Base-by-base conservation (phyloP, 92 coral and sea anemone species). In the Heteractis magnifica region DNA sequence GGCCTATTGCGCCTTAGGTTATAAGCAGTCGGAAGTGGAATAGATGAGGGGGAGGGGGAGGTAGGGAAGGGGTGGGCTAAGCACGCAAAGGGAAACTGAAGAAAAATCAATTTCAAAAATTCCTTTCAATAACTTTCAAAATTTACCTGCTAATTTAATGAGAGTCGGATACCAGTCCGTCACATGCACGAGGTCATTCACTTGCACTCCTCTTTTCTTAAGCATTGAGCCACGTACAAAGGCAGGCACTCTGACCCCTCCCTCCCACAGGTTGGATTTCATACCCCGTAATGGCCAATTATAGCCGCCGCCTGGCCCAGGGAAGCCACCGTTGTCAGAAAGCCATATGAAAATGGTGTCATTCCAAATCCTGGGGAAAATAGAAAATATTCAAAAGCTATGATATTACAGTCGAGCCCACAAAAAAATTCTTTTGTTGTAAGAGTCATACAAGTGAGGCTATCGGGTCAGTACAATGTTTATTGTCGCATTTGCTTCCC, bases 131-230 rank as follows among this genome's bases (percentile, higher is more conserved):
- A 8, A 53, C 13, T 8, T 65, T 13, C 15, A 7, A 9, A 51
- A 8, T 6, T n/a, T 58, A 88, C 91, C 91, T 80, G 88, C 88
- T 11, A 88, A 16, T 4, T 79, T 88, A 14, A 88, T 74, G n/a
- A 88, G 71, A 10, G 91, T 88, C 20, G 91, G 88, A 52, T 78
- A 88, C 91, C 91, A 88, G 75, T 88, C 91, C 49, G 91, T 88
- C 23, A 84, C 91, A 77, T 88, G 91, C 19, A 88, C 12, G 1
- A 88, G 85, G 10, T 79, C 91, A 41, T 84, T 62, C 10, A 81
- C 51, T 53, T 51, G 71, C 14, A 79, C 85, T 60, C 91, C 91
- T 56, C 26, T 74, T 62, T 75, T 79, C 20, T 82, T 49, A 18
- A 88, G 84, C 91, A 88, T 88, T 23, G 80, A 72, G 14, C 91